These are phyloP conservation scores for Palythoa grandiflora DNA, from an alignment of 92 coral and sea anemone genomes.

Conservation along the genomic window DNA sequence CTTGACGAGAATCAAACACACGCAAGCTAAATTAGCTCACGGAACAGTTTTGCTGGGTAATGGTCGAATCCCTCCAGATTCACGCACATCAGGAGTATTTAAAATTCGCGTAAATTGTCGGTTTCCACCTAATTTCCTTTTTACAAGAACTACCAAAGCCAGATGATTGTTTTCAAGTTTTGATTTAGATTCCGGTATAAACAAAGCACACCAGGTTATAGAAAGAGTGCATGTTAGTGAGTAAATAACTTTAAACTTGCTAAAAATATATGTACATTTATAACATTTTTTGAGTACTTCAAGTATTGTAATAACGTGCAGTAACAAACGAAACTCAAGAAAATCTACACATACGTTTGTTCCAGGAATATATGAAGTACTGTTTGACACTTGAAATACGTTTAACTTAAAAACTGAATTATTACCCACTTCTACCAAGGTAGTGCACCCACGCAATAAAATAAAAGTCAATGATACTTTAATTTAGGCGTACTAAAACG, in stretches of 20 bases:
- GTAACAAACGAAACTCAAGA: no score
- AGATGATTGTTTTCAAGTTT: no score
- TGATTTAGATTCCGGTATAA: no score
- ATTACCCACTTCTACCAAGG: neutral
- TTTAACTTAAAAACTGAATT: neutral
- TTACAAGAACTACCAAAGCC: no score
- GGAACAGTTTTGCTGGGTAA: neutral
- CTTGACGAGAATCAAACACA: neutral
- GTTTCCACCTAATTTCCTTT: neutral
- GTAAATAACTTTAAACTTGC: no score
- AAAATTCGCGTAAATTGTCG: neutral
- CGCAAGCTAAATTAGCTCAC: neutral
- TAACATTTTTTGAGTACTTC: no score
- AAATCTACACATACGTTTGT: neutral
- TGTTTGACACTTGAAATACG: slow-evolving; percentile 4
- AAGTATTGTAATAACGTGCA: no score
- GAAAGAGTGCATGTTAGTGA: no score
- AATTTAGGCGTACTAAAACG: no score
- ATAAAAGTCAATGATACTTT: neutral
- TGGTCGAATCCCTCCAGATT: neutral
- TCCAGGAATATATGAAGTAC: slow-evolving; percentile 3
- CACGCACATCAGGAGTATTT: neutral
- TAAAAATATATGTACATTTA: no score
- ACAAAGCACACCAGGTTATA: no score
- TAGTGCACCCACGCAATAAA: neutral